Evolutionary conservation across 2,113 vertebrate genomes (phyloP), one percentile per base, ranked within the genome.

Genomic region (Amia ocellicauda): DNA sequence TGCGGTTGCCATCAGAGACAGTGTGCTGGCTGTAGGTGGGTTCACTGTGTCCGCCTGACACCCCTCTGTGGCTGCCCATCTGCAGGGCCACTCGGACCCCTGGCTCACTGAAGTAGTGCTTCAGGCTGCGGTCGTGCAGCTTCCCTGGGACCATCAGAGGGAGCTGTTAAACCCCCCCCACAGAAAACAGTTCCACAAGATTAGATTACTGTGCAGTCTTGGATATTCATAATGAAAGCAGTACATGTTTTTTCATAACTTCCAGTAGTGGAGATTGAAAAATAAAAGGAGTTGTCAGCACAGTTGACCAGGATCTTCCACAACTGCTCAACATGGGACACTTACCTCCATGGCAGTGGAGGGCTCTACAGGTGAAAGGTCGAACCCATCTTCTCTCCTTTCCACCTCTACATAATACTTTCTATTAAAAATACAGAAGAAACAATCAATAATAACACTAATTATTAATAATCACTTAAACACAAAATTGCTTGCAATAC

Each of bases 361-460:
- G 5, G 13, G 24, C 24, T 28, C 53, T 14, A 13, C 17, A 24
- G 58, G 54, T 42, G 64, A 78, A 4, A 51, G 58, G 60, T 74
- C 60, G 40, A 76, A 78, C 8, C 59, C 72, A 27, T 64, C 65
- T 67, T 78, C 74, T 64, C 61, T 76, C 41, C 76, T 66, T 36
- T 75, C 60, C 1, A 72, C 52, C 16, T 72, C 71, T 57, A 76
- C 43, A 36, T 76, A 78, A 66, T 78, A 74, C 8, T 58, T 19
- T 58, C 56, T 58, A 36, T 58, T 20, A 19, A 58, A 17, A 27
- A 55, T 27, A 17, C 26, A 28, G 3, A 11, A 41, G 3, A 22
- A 19, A 47, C n/a, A 17, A 47, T 47, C n/a, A n/a, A n/a, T n/a
- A n/a, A n/a, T n/a, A n/a, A n/a, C n/a, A n/a, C n/a, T n/a, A n/a